Percentiles rank a stretch among this genome's conserved stretches.
Conservation (phyloP, 2,797 vertebrate species). For the Sebastes flavidus region DNA sequence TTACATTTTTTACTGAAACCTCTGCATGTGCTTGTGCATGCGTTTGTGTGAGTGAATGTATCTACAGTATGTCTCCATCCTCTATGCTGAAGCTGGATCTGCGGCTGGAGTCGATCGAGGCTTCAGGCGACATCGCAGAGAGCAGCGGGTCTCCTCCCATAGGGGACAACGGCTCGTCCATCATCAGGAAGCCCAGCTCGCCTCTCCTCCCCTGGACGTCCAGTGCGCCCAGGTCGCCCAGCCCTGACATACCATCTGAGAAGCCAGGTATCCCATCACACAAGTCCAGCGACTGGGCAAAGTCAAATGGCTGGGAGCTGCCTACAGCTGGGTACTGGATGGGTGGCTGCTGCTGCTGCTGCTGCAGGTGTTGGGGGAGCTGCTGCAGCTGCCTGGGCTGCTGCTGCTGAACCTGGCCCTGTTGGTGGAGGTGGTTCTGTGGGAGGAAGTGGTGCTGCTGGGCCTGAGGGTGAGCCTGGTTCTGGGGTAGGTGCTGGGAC, state of each 20-base stretch:
- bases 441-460: slow-evolving; percentile 82
- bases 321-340: slow-evolving; percentile 84
- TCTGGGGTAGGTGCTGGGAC: slow-evolving; percentile 69
- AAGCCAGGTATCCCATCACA: slow-evolving; percentile 86
- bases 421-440: slow-evolving; percentile 75
- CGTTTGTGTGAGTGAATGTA: not conserved
- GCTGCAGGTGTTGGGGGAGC: slow-evolving; percentile 74
- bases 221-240: slow-evolving; percentile 85
- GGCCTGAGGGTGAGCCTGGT: slow-evolving; percentile 58
- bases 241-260: slow-evolving; percentile 86
- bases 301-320: slow-evolving; percentile 93
- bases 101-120: slow-evolving; percentile 95
- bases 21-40: not conserved
- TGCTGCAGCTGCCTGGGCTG: slow-evolving; percentile 72
- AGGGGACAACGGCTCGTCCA: slow-evolving; percentile 93
- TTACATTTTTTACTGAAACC: slow-evolving; percentile 19
- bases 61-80: slow-evolving; percentile 92
- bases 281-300: slow-evolving; percentile 87
- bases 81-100: slow-evolving; percentile 99
- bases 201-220: slow-evolving; percentile 85
- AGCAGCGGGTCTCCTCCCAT: slow-evolving; percentile 93
- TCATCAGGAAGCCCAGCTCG: slow-evolving; percentile 93
- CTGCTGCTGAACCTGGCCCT: slow-evolving; percentile 60
- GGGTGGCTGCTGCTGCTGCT: slow-evolving; percentile 71
- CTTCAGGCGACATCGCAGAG: slow-evolving; percentile 94